Evolutionary conservation across 1,140 invertebrate species (phyloP).

Genomic region (Carposina sasakii): DNA sequence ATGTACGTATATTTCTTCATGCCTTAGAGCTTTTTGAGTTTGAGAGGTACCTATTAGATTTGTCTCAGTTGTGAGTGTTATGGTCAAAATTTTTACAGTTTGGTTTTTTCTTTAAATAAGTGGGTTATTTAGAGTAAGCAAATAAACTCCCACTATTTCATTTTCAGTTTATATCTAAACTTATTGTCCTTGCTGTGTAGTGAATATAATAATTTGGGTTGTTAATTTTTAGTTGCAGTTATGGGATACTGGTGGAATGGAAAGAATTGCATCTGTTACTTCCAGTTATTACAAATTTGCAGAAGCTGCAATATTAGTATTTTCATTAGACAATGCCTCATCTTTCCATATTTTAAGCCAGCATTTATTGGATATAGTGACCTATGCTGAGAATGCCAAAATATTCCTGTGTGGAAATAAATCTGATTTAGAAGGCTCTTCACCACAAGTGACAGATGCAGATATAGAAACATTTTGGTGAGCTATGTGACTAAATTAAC

Average conservation of each 20-base stretch:
- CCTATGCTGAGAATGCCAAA: slow-evolving; percentile 94
- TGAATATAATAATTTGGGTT: too few species aligned
- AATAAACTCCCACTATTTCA: too few species aligned
- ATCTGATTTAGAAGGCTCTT: slow-evolving; percentile 82
- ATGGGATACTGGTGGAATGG: slow-evolving; percentile 96
- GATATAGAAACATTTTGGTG: slow-evolving; percentile 94
- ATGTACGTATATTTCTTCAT: too few species aligned
- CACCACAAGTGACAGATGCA: slow-evolving; percentile 85
- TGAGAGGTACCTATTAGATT: too few species aligned
- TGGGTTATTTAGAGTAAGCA: too few species aligned
- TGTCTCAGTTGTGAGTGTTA: too few species aligned
- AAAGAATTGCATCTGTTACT: slow-evolving; percentile 93
- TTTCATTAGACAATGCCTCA: slow-evolving; percentile 90
- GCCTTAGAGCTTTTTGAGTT: too few species aligned
- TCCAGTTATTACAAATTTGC: slow-evolving; percentile 96
- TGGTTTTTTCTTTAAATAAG: too few species aligned
- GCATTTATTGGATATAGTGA: slow-evolving; percentile 91
- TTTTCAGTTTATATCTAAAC: too few species aligned
- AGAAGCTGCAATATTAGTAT: slow-evolving; percentile 92
- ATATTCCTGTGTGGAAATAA: slow-evolving; percentile 95
- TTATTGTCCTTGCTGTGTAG: too few species aligned
- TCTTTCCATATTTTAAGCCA: slow-evolving; percentile 94
- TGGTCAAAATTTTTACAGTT: too few species aligned
- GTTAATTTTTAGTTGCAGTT: slow-evolving; percentile 83
- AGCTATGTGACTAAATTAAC: too few species aligned